Base-by-base conservation (phyloP, 2,888 invertebrate genomes). In the Graphium colonna region DNA sequence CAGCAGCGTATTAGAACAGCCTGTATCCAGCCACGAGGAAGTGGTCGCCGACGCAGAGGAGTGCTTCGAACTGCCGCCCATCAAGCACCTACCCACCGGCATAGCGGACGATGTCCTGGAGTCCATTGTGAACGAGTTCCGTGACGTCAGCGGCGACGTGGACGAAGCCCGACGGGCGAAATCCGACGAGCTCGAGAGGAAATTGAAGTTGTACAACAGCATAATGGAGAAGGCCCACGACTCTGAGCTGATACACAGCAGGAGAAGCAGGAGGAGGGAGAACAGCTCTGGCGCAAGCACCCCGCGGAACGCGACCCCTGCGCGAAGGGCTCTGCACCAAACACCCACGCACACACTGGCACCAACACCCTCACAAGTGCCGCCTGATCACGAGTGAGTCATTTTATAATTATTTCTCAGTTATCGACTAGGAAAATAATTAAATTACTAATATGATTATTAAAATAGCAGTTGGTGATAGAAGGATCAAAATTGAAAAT, bases 151-250 rank as follows among this genome's bases (percentile, higher is more conserved):
- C 0, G 70, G 69, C 16, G 84, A 85, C 15, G 74, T 71, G 0
- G 82, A 82, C 7, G 80, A 84, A 52, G 68, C 78, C 0, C 62
- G 86, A 3, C 63, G 75, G 1, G 71, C 69, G 7, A 82, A 68
- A 52, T 75, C 71, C 0, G 77, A 73, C 51, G 82, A 86, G 71
- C 58, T 77, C 63, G 78, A 85, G 60, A 73, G 82, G 60, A 93
- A 93, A 56, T 77, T 94, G 55, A 92, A 93, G 67, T 73, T 94
- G 60, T 93, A 94, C 57, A 92, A 93, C 59, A 93, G 93, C 75
- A 95, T 95, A 46, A 92, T 94, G 60, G 92, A 93, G 76, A 92
- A 92, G 84, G 92, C 93, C 58, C 94, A 92, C 60, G 95, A 94
- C 60, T 93, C 93, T 51, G 93, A 93, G 58, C 91, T 93, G 72